Evolutionary conservation across 1,140 invertebrate genomes (phyloP).

Genomic region (Drosophila orena): DNA sequence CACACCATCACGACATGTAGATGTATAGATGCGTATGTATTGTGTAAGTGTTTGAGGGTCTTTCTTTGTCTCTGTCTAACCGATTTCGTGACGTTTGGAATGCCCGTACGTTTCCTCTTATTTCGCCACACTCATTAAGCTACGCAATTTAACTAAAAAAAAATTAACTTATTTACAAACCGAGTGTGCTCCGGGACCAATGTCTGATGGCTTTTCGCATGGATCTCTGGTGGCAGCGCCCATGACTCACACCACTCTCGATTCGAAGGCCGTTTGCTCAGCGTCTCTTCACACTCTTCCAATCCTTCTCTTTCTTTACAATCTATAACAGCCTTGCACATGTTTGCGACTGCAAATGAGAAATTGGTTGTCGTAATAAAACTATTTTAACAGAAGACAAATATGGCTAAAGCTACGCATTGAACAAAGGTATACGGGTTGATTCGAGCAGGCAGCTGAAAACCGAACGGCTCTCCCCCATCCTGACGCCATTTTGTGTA

Average conservation of each 20-base stretch:
- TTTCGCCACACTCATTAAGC: slow-evolving; percentile 4
- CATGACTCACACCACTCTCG: slow-evolving; percentile 63
- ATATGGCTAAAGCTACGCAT: slow-evolving; percentile 34
- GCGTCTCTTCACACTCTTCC: slow-evolving; percentile 68
- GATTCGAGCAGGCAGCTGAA: slow-evolving; percentile 20
- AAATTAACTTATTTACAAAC: slow-evolving; percentile 73
- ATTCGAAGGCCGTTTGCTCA: slow-evolving; percentile 66
- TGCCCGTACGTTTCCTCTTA: neutral
- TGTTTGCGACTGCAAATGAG: slow-evolving; percentile 84
- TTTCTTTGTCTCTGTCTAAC: slow-evolving; percentile 35
- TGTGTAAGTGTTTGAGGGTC: neutral
- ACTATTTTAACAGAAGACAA: slow-evolving; percentile 75
- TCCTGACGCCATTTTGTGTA: slow-evolving; percentile 13
- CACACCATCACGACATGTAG: neutral
- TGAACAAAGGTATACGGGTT: slow-evolving; percentile 28
- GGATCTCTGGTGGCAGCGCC: slow-evolving; percentile 46
- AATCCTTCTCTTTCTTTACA: slow-evolving; percentile 68
- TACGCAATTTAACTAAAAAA: slow-evolving; percentile 39
- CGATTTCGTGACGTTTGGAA: slow-evolving; percentile 11
- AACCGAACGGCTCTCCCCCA: slow-evolving; percentile 15
- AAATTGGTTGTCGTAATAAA: slow-evolving; percentile 83
- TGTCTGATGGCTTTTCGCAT: slow-evolving; percentile 62
- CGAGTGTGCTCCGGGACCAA: slow-evolving; percentile 71
- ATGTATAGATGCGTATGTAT: neutral
- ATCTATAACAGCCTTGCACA: slow-evolving; percentile 69